Percentiles rank a stretch among this genome's conserved stretches.
Evolutionary conservation across 2,888 invertebrate species (phyloP).

Genomic region (Syrphus vitripennis): DNA sequence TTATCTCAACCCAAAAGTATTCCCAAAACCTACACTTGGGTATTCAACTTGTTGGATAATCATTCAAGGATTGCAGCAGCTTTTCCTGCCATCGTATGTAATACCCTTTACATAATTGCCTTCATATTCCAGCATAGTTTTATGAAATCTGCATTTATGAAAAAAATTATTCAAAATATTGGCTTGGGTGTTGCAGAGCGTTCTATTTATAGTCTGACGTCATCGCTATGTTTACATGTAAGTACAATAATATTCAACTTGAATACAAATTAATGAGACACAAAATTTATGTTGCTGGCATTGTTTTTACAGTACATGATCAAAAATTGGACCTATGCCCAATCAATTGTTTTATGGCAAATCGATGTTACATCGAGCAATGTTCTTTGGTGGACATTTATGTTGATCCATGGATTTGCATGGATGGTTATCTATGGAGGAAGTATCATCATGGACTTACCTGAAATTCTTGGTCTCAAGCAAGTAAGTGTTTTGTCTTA

Average conservation of each 20-base stretch:
- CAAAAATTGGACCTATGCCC: slow-evolving; percentile 82
- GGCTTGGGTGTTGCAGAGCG: slow-evolving; percentile 81
- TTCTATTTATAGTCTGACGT: slow-evolving; percentile 82
- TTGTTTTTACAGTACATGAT: slow-evolving; percentile 81
- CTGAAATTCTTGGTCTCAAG: slow-evolving; percentile 84
- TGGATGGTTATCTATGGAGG: slow-evolving; percentile 85
- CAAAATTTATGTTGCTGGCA: slow-evolving; percentile 1
- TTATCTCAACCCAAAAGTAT: slow-evolving; percentile 81
- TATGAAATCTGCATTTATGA: slow-evolving; percentile 82
- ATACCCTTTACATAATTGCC: slow-evolving; percentile 81
- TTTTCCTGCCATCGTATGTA: slow-evolving; percentile 80
- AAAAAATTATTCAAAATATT: slow-evolving; percentile 80
- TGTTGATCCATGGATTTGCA: slow-evolving; percentile 81
- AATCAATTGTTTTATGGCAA: slow-evolving; percentile 83
- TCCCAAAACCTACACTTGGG: slow-evolving; percentile 77
- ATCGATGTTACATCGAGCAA: slow-evolving; percentile 81
- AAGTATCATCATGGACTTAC: slow-evolving; percentile 84
- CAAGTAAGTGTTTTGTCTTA: slow-evolving; percentile 82
- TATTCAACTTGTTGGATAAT: slow-evolving; percentile 79
- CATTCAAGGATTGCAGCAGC: slow-evolving; percentile 78
- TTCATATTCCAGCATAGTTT: slow-evolving; percentile 84
- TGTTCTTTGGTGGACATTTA: slow-evolving; percentile 82
- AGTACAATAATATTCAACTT: slow-evolving; percentile 60
- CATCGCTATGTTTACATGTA: slow-evolving; percentile 82
- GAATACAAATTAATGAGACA: background rate